These are phyloP conservation scores for Daphoenositta chrysoptera DNA, from an alignment of 2,113 vertebrate species.

Conservation along the genomic window DNA sequence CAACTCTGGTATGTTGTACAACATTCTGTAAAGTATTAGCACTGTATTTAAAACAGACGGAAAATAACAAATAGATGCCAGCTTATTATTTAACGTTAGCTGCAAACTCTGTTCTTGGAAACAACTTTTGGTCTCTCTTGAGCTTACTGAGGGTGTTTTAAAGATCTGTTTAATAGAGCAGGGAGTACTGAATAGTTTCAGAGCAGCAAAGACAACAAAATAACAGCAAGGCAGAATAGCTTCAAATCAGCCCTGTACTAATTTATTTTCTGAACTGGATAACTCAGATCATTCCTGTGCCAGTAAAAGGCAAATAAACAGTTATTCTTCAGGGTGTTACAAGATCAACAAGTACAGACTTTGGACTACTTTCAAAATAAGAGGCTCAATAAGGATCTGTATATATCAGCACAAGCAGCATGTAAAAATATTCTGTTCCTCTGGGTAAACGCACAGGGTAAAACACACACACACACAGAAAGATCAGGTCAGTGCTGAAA, in stretches of 20 bases:
- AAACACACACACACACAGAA: neutral
- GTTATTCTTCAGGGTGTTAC: neutral
- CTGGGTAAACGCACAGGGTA: neutral
- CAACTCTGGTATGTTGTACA: neutral
- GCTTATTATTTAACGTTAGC: neutral
- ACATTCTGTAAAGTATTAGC: neutral
- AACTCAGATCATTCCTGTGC: neutral
- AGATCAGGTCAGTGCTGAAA: neutral
- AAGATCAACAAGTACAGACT: neutral
- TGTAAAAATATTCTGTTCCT: neutral
- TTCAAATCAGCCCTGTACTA: neutral
- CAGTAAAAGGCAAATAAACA: neutral
- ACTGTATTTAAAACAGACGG: conserved; percentile 1
- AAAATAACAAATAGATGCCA: neutral
- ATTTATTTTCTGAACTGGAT: neutral
- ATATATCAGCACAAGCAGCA: neutral
- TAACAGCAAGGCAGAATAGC: neutral
- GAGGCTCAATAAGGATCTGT: neutral
- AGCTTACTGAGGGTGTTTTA: neutral
- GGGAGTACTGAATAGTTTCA: neutral
- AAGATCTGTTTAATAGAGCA: neutral
- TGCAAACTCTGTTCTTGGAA: neutral
- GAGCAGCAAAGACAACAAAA: neutral
- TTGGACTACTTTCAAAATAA: neutral
- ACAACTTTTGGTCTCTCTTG: neutral